Evolutionary conservation across 2,113 vertebrate genomes (phyloP), one percentile per base, ranked within the genome.

Genomic region (Tragelaphus buxtoni): DNA sequence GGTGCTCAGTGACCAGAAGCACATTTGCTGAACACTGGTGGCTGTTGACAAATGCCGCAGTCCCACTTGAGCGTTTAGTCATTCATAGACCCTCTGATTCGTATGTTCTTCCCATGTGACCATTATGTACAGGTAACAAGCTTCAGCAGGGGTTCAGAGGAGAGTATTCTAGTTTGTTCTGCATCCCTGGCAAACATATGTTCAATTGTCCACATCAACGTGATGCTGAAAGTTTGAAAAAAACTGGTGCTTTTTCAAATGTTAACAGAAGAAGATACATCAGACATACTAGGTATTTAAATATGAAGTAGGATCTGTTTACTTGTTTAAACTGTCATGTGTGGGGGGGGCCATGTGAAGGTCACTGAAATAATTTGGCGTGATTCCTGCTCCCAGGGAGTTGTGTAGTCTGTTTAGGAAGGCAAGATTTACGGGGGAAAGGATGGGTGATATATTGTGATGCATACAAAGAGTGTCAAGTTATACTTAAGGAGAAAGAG

Each of bases 61-160:
- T 80, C 49, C 97, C 63, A 18, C 88, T 88, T 95, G 45, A 58
- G 26, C 16, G 18, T 45, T 94, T 90, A 65, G 18, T 98, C 56
- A 96, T 97, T 88, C 65, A 56, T 53, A 47, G 94, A 91, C 80
- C 9, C 32, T 96, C 65, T 1, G 2, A 49, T 13, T 69, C 9
- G 1, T 61, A 0, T 81, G 81, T 49, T 86, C 63, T 83, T 88
- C 22, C 93, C 96, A 95, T 53, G 92, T 97, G 96, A 96, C 90
- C 14, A 26, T 82, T 80, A 35, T 88, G 86, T 90, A 6, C 18
- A 47, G 47, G 63, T 11, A 28, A 61, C 24, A 55, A 60, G 83
- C 85, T 80, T 60, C 69, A 80, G 69, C 83, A 79, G 90, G 35
- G 11, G n/a, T 17, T 61, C 51, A 61, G 55, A 77, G 20, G 74